Percentiles rank a stretch among this genome's conserved stretches.
These are phyloP conservation scores for Pelagia noctiluca DNA, from an alignment of 30 jellyfish, hydroid and myxozoan species.

Conservation along the genomic window DNA sequence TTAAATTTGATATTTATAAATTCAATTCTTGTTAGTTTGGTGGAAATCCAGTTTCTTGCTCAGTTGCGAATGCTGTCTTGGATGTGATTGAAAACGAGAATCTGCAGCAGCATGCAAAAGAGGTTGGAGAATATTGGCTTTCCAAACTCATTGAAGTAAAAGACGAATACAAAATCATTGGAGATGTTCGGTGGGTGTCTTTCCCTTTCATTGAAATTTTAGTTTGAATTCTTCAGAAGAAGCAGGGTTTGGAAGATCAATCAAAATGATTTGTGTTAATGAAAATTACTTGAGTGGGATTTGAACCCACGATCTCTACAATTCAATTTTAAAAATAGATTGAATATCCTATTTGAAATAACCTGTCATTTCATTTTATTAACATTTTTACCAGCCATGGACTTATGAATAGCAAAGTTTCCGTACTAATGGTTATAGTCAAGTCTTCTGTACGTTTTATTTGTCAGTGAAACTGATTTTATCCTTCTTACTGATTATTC, in stretches of 20 bases:
- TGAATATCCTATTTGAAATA: not conserved
- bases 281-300: not conserved
- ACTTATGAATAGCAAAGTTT: too few species aligned
- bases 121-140: slow-evolving; percentile 77
- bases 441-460: too few species aligned
- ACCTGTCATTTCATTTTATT: not conserved
- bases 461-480: too few species aligned
- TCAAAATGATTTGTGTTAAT: not conserved
- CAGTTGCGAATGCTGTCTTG: slow-evolving; percentile 89
- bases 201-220: not conserved
- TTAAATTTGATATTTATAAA: not conserved
- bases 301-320: not conserved
- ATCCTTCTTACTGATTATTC: too few species aligned
- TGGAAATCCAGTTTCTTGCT: slow-evolving; percentile 97
- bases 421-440: too few species aligned
- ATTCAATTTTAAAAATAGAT: not conserved
- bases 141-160: slow-evolving; percentile 37
- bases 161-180: slow-evolving; percentile 70
- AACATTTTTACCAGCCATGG: too few species aligned
- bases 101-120: slow-evolving; percentile 81
- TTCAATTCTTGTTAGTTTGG: slow-evolving; percentile 77
- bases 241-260: too few species aligned
- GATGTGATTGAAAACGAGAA: slow-evolving; percentile 88
- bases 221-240: too few species aligned
- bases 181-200: slow-evolving; percentile 84